A percentile compares a stretch with the other conserved stretches of the same genome.
Conservation (phyloP, 2,113 vertebrate species). For the Leptocoma aspasia region DNA sequence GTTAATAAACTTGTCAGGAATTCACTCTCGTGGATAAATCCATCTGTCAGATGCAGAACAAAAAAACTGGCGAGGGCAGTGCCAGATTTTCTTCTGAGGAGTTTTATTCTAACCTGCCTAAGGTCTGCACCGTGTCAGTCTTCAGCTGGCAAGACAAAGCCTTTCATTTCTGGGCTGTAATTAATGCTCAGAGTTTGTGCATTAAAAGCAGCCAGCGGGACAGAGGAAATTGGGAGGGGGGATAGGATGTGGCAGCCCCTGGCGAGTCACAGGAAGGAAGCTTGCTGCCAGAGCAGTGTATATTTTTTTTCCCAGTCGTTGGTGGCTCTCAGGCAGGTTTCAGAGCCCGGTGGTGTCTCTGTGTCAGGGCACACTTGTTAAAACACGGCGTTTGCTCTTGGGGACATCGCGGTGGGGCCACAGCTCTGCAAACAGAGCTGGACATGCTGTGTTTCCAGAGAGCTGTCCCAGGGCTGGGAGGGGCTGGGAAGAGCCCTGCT, state of each 20-base stretch:
- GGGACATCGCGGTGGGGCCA: too few species aligned
- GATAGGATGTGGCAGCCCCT: neutral
- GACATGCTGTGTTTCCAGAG: neutral
- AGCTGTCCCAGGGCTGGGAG: neutral
- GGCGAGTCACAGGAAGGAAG: neutral
- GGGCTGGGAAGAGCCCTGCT: neutral
- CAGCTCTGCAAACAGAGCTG: neutral
- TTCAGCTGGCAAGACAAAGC: neutral
- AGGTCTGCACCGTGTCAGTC: neutral
- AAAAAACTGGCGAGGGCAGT: neutral
- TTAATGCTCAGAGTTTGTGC: neutral
- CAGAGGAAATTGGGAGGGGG: conserved; percentile 12
- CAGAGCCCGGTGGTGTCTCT: neutral
- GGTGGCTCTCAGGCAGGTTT: neutral
- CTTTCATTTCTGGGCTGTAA: neutral
- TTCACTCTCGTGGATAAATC: neutral
- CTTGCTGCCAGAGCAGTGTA: neutral
- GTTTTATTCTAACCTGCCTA: neutral
- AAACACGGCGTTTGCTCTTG: neutral
- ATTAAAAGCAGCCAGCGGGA: neutral
- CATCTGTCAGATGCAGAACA: neutral
- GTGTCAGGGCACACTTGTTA: neutral
- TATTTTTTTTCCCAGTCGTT: neutral
- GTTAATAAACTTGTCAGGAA: neutral
- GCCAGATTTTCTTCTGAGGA: neutral